Base-by-base conservation (phyloP, 30 jellyfish, hydroid and myxozoan species). In the Calvadosia cruxmelitensis region DNA sequence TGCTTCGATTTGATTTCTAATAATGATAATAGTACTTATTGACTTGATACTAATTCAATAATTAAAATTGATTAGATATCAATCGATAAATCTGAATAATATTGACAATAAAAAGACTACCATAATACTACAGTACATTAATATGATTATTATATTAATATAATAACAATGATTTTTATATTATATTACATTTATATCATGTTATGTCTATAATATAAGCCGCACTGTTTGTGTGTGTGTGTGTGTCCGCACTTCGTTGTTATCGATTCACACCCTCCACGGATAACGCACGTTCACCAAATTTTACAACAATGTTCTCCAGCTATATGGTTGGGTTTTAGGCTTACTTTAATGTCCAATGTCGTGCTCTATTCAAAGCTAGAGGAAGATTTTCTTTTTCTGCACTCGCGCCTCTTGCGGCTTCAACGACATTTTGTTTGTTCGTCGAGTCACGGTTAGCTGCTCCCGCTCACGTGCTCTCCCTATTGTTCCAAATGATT, bases 391-490 rank as follows among this genome's bases (percentile, higher is more conserved):
- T 42, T 42, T n/a, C n/a, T n/a, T n/a, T 42, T 42, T 10, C 57
- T 20, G 57, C 20, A 42, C 57, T 42, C 57, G 57, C 57, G 20
- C 57, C 57, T 42, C 57, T 20, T 42, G 57, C 57, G 57, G 57
- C 10, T n/a, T 42, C 57, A 42, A 42, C 20, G 57, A 42, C 57
- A 42, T 42, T 42, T 42, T 42, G 57, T 42, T 42, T 42, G 57
- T 42, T 42, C 57, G 57, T 5, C 57, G 20, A 42, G 57, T 42
- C 57, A 42, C 57, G 57, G 57, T 42, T 42, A 5, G 57, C 57
- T 5, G 57, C 57, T 42, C 57, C 57, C 57, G 57, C 57, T 42
- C 57, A 42, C 20, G 57, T 42, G 57, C 57, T 42, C 20, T n/a
- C 15, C 10, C 57, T 42, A 42, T 42, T 42, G 57, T 42, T 42